Conservation (phyloP, 2,888 invertebrate species). For the Aromia moschata region DNA sequence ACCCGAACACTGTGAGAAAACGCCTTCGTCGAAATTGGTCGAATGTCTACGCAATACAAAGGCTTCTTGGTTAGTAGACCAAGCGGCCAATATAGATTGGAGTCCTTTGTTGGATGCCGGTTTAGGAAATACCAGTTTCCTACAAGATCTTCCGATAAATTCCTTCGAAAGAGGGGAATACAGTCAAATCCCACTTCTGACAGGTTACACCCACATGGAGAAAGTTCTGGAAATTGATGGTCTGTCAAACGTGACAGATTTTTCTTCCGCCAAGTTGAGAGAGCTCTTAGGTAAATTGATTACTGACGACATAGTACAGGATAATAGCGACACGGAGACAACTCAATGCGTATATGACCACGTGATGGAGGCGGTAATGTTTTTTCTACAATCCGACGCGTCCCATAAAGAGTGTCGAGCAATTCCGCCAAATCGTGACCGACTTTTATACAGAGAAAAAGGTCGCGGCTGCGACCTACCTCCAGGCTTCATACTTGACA, state of each 20-base stretch:
- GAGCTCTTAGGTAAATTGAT: constrained; percentile 72
- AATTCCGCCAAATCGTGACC: constrained; percentile 72
- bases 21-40: constrained; percentile 73
- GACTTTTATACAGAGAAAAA: constrained; percentile 78
- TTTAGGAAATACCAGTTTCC: constrained; percentile 74
- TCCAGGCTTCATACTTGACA: constrained; percentile 73
- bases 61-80: constrained; percentile 69
- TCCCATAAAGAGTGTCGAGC: constrained; percentile 69
- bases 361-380: constrained; percentile 77
- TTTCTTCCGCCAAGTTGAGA: constrained; percentile 63
- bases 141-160: constrained; percentile 73
- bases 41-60: constrained; percentile 74
- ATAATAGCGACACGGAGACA: constrained; percentile 62
- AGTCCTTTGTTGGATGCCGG: constrained; percentile 80
- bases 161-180: constrained; percentile 71
- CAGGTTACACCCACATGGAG: constrained; percentile 82
- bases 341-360: constrained; percentile 68
- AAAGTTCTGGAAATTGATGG: constrained; percentile 72
- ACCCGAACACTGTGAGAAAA: constrained; percentile 72
- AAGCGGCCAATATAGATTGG: constrained; percentile 68
- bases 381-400: constrained; percentile 79
- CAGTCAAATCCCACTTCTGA: constrained; percentile 75
- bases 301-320: constrained; percentile 68
- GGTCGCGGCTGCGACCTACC: constrained; percentile 76
- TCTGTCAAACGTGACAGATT: constrained; percentile 68